Evolutionary conservation across 2,113 vertebrate species (phyloP).

Genomic region (Entelurus aequoreus): DNA sequence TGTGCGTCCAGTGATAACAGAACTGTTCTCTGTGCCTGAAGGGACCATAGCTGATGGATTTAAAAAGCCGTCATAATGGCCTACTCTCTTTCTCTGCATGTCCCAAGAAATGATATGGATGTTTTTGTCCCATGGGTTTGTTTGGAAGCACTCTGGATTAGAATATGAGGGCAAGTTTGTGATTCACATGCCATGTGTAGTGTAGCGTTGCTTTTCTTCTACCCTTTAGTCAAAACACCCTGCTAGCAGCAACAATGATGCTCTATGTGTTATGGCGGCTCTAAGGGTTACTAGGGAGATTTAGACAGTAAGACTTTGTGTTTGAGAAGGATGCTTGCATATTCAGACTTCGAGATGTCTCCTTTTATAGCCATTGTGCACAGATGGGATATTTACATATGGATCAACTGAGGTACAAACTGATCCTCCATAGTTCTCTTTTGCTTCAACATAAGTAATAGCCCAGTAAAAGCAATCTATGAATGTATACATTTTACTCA

Average conservation of each 20-base stretch:
- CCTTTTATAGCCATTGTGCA: constrained; percentile 11
- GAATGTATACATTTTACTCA: background rate
- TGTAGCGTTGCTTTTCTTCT: constrained; percentile 19
- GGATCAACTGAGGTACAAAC: background rate
- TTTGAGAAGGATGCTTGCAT: constrained; percentile 22
- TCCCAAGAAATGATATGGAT: constrained; percentile 41
- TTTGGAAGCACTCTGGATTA: constrained; percentile 18
- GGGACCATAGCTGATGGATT: constrained; percentile 37
- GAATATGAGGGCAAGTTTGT: constrained; percentile 29
- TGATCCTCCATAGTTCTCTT: background rate
- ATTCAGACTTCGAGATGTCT: constrained; percentile 37
- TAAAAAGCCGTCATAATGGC: constrained; percentile 47
- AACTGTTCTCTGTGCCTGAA: constrained; percentile 37
- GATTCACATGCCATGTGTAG: constrained; percentile 19
- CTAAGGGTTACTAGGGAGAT: constrained; percentile 29
- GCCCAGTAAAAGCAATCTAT: background rate
- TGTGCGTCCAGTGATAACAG: constrained; percentile 13
- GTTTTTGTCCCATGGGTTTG: constrained; percentile 39
- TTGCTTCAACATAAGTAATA: background rate
- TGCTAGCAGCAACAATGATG: constrained; percentile 40
- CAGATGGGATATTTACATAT: background rate
- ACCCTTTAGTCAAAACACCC: constrained; percentile 40
- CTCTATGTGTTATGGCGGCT: constrained; percentile 37
- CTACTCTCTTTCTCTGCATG: constrained; percentile 31
- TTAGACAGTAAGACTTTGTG: constrained; percentile 45